Conservation (phyloP, 2,888 invertebrate genomes). For the Galerucella pusilla region DNA sequence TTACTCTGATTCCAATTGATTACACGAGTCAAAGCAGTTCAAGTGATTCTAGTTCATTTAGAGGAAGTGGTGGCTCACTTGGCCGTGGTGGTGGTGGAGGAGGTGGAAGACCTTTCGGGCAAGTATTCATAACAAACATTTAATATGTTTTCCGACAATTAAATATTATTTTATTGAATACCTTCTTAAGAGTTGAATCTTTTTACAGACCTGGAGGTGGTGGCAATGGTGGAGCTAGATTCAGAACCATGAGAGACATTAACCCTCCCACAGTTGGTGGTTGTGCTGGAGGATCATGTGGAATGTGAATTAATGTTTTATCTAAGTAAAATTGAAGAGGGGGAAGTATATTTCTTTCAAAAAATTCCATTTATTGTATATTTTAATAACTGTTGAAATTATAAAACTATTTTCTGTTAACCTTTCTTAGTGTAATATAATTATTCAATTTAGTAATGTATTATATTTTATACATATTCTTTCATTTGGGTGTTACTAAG, state of each 20-base stretch:
- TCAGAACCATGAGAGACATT: constrained; percentile 55
- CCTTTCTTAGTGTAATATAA: constrained; percentile 11
- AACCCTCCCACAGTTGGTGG: constrained; percentile 57
- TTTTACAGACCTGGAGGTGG: constrained; percentile 52
- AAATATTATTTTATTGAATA: too few relatives aligned
- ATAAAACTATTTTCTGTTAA: constrained; percentile 15
- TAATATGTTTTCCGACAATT: neutral
- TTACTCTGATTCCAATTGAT: constrained; percentile 55
- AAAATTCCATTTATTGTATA: constrained; percentile 22
- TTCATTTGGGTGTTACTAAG: neutral
- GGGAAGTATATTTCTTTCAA: neutral
- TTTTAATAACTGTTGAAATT: constrained; percentile 6
- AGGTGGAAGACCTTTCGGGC: constrained; percentile 35
- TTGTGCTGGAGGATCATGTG: constrained; percentile 55
- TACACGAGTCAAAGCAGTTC: constrained; percentile 43
- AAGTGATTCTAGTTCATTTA: constrained; percentile 44
- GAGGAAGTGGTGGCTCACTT: constrained; percentile 46
- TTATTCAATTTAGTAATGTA: neutral
- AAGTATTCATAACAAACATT: constrained; percentile 3
- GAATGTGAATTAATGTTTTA: constrained; percentile 46
- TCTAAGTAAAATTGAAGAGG: neutral
- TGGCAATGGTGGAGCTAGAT: constrained; percentile 50
- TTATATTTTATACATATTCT: neutral
- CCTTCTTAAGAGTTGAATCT: neutral
- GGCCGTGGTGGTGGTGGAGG: constrained; percentile 51